Evolutionary conservation across 2,888 invertebrate genomes (phyloP).

Genomic region (Megamerina dolium): DNA sequence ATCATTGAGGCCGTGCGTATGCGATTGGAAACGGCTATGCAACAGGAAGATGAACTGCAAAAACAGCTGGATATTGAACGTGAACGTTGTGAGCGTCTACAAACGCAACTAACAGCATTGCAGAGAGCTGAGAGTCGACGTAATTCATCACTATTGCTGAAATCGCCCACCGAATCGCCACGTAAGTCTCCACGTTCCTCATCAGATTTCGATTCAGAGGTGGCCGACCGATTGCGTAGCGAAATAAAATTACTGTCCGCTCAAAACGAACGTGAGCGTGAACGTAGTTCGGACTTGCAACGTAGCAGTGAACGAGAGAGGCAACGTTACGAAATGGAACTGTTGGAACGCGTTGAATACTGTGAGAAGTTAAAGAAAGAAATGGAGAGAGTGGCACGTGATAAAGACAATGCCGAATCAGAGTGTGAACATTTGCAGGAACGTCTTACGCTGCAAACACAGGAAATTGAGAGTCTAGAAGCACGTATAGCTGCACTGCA

Average conservation of each 20-base stretch:
- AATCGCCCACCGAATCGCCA: constrained; percentile 47
- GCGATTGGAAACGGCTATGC: constrained; percentile 59
- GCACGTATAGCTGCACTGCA: constrained; percentile 47
- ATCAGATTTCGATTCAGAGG: constrained; percentile 50
- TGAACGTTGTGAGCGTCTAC: constrained; percentile 51
- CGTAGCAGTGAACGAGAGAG: constrained; percentile 49
- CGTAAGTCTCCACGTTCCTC: constrained; percentile 36
- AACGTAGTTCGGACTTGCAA: constrained; percentile 50
- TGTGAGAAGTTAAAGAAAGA: constrained; percentile 47
- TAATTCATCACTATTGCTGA: constrained; percentile 34
- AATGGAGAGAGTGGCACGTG: constrained; percentile 45
- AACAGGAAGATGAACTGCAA: constrained; percentile 60
- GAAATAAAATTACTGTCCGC: constrained; percentile 53
- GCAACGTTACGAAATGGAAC: constrained; percentile 45
- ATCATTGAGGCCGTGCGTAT: constrained; percentile 61
- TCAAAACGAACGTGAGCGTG: constrained; percentile 53
- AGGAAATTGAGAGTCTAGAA: constrained; percentile 52
- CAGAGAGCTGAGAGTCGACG: constrained; percentile 45
- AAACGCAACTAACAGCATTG: constrained; percentile 46
- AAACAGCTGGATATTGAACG: constrained; percentile 55
- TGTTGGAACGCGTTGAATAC: constrained; percentile 47
- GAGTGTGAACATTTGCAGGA: constrained; percentile 46
- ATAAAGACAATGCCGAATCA: constrained; percentile 41
- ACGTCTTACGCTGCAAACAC: constrained; percentile 39
- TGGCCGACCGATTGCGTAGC: constrained; percentile 50